A percentile compares a stretch with the other conserved stretches of the same genome.
phyloP scores from a whole-genome alignment of 2,888 invertebrate genomes.

The Camptogramma bilineatum region DNA sequence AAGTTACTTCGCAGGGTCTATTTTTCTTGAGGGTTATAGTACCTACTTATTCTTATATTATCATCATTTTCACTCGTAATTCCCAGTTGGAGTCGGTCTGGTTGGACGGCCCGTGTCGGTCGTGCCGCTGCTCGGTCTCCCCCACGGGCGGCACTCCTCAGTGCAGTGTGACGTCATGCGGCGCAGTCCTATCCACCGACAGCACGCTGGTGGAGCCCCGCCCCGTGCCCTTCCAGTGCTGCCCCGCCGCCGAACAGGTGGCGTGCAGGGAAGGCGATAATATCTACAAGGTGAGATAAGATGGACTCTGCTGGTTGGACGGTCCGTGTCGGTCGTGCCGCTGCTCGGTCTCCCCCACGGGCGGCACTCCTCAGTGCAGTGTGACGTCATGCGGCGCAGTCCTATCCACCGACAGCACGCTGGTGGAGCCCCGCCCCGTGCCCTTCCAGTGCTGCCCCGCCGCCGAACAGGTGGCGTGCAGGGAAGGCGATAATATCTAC shows the following conservation, averaged over 20 bases:
- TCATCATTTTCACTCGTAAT: too few relatives aligned
- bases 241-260: conserved; percentile 83
- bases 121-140: conserved; percentile 84
- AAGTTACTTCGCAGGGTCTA: too few relatives aligned
- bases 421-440: conserved; percentile 79
- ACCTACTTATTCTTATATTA: too few relatives aligned
- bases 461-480: conserved; percentile 85
- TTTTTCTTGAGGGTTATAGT: too few relatives aligned
- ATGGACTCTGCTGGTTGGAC: conserved; percentile 86
- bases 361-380: conserved; percentile 72
- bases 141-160: conserved; percentile 49
- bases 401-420: conserved; percentile 80
- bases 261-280: conserved; percentile 84
- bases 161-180: conserved; percentile 85
- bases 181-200: conserved; percentile 66
- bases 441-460: conserved; percentile 88
- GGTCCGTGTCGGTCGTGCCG: conserved; percentile 87
- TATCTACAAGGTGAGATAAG: conserved; percentile 72
- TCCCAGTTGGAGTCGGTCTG: conserved; percentile 75
- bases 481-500: conserved; percentile 74
- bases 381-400: conserved; percentile 80
- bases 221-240: conserved; percentile 86
- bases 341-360: conserved; percentile 47
- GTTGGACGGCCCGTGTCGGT: conserved; percentile 89
- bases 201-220: conserved; percentile 85